phyloP scores from a whole-genome alignment of 2,113 vertebrate genomes.

The Todiramphus chloris region DNA sequence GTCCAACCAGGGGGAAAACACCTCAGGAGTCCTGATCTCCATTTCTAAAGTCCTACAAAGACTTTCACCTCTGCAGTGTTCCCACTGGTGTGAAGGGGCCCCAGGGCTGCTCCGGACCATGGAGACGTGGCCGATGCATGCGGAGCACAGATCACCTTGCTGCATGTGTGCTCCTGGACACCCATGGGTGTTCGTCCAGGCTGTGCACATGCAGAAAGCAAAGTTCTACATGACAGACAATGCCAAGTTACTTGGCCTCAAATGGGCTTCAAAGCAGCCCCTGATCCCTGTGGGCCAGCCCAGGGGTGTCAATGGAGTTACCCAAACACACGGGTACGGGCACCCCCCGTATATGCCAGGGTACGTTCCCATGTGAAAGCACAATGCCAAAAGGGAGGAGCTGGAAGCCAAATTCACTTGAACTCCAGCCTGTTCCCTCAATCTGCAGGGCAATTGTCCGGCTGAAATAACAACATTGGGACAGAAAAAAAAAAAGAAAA shows the following conservation, averaged over 20 bases:
- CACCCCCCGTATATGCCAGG: not conserved
- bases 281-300: not conserved
- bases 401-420: slow-evolving; percentile 2
- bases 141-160: not conserved
- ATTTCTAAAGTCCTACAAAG: not conserved
- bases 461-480: slow-evolving; percentile 76
- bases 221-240: not conserved
- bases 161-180: not conserved
- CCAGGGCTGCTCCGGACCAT: not conserved
- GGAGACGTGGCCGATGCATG: not conserved
- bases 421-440: slow-evolving; percentile 31
- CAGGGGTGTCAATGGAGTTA: not conserved
- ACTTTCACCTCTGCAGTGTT: not conserved
- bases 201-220: not conserved
- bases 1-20: not conserved
- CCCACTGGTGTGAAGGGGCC: not conserved
- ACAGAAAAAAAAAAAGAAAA: not conserved
- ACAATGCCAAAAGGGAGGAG: not conserved
- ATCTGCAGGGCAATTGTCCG: slow-evolving; percentile 65
- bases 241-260: not conserved
- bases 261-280: not conserved
- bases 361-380: slow-evolving; percentile 1
- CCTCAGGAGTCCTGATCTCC: not conserved
- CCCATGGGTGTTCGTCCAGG: fast-evolving
- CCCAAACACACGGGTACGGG: fast-evolving